Base-by-base conservation (phyloP, 2,113 vertebrate genomes). In the Montifringilla adamsi region DNA sequence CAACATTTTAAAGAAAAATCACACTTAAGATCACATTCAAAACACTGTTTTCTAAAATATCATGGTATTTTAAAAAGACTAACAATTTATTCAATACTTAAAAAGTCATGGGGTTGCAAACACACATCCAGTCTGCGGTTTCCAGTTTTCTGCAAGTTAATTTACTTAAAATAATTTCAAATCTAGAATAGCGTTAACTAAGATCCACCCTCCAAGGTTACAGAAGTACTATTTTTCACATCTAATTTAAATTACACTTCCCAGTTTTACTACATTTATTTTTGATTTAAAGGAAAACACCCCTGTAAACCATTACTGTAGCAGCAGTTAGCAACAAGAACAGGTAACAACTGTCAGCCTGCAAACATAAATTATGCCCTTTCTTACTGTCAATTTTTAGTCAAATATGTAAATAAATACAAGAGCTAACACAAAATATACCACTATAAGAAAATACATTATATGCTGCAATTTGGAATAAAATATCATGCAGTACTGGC, bases 341-440 rank as follows among this genome's bases (percentile, higher is more conserved):
- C 4, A 7, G 26, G 53, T 95, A 59, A 94, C 79, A 84, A 72
- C 58, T 90, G 52, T 93, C 88, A 92, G 80, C 89, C 60, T 93
- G 82, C 73, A 88, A 91, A 92, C 49, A 41, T 60, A 92, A 68
- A 47, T 74, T 84, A 88, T 5, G 21, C 22, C 77, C 70, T 87
- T 89, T 93, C 62, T 89, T 74, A 94, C 56, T 8, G 4, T 83
- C 47, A 94, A n/a, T 69, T 93, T 89, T 89, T 88, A 88, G 93
- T 96, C 94, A 97, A 95, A 89, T 92, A 89, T 75, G 77, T 90
- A 89, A 90, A 96, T 91, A 97, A 97, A 95, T 93, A 94, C 13
- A 79, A 91, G 60, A 88, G 72, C 58, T 89, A 94, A 88, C 90
- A 93, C 44, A 95, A 92, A 96, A 90, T 43, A 82, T 92, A 75